A percentile compares a stretch with the other conserved stretches of the same genome.
Conservation (phyloP, 2,888 invertebrate genomes). For the Drosophila monieri region DNA sequence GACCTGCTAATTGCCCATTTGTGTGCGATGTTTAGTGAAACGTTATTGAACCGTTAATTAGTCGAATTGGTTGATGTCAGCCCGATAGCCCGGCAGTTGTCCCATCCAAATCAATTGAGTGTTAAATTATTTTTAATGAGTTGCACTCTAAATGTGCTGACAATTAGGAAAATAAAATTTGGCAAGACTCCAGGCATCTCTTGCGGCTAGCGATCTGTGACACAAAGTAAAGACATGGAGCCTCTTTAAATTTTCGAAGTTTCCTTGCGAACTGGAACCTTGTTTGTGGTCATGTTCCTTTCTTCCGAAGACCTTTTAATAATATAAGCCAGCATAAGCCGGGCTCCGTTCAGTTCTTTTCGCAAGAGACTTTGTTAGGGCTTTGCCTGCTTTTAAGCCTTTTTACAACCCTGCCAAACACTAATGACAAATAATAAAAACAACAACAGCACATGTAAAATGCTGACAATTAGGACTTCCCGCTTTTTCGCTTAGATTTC, state of each 20-base stretch:
- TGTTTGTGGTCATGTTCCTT: slow-evolving; percentile 59
- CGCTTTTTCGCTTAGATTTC: slow-evolving; percentile 15
- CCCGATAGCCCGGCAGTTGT: slow-evolving; percentile 29
- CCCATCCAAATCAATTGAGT: slow-evolving; percentile 44
- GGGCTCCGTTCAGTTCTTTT: slow-evolving; percentile 65
- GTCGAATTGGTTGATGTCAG: slow-evolving; percentile 58
- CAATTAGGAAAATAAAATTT: not conserved
- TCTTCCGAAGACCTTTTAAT: slow-evolving; percentile 71
- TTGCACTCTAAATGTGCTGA: slow-evolving; percentile 29
- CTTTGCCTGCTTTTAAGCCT: slow-evolving; percentile 40
- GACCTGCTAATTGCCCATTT: slow-evolving; percentile 31
- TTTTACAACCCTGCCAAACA: slow-evolving; percentile 67
- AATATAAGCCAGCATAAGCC: slow-evolving; percentile 74
- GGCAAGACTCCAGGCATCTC: not conserved
- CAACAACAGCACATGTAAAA: slow-evolving; percentile 34
- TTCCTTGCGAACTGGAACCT: slow-evolving; percentile 13
- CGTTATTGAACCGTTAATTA: slow-evolving; percentile 40
- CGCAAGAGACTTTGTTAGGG: slow-evolving; percentile 22
- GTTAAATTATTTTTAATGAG: slow-evolving; percentile 61
- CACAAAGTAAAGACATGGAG: too few species aligned
- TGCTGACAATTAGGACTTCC: slow-evolving; percentile 26
- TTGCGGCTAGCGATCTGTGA: too few species aligned
- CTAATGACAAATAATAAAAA: slow-evolving; percentile 76
- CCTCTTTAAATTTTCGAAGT: too few species aligned
- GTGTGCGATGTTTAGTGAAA: slow-evolving; percentile 32